These are phyloP conservation scores for Euclidia mi DNA, from an alignment of 2,888 invertebrate species.

Conservation along the genomic window DNA sequence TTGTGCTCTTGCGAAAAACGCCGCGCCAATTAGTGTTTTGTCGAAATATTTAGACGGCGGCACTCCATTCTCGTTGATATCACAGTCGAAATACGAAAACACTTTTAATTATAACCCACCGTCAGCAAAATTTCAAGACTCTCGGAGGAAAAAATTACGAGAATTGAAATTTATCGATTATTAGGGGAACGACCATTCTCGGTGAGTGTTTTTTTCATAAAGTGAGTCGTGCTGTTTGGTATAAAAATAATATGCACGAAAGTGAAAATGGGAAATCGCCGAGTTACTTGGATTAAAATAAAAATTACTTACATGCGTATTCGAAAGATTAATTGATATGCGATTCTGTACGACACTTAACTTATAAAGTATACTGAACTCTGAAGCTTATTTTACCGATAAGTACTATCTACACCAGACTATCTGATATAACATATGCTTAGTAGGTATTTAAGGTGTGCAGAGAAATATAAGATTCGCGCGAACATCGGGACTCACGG, in stretches of 20 bases:
- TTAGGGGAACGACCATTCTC: constrained; percentile 45
- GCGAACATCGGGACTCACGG: constrained; percentile 1
- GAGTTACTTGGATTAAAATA: too few relatives aligned
- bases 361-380: too few relatives aligned
- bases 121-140: constrained; percentile 17
- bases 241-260: not conserved
- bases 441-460: not conserved
- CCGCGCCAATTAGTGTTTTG: constrained; percentile 79
- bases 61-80: constrained; percentile 48
- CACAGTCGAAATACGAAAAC: constrained; percentile 29
- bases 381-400: too few relatives aligned
- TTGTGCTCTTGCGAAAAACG: constrained; percentile 68
- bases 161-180: constrained; percentile 50
- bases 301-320: too few relatives aligned
- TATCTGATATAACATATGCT: not conserved
- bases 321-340: too few relatives aligned
- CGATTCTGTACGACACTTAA: too few relatives aligned
- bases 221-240: constrained; percentile 2
- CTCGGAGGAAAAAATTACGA: constrained; percentile 33
- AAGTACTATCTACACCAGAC: too few relatives aligned
- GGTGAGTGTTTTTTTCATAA: constrained; percentile 11
- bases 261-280: too few relatives aligned
- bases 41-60: constrained; percentile 68
- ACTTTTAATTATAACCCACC: constrained; percentile 26
- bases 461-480: not conserved